A percentile compares a stretch with the other conserved stretches of the same genome.
phyloP scores from a whole-genome alignment of 2,113 vertebrate genomes.

The Theropithecus gelada region DNA sequence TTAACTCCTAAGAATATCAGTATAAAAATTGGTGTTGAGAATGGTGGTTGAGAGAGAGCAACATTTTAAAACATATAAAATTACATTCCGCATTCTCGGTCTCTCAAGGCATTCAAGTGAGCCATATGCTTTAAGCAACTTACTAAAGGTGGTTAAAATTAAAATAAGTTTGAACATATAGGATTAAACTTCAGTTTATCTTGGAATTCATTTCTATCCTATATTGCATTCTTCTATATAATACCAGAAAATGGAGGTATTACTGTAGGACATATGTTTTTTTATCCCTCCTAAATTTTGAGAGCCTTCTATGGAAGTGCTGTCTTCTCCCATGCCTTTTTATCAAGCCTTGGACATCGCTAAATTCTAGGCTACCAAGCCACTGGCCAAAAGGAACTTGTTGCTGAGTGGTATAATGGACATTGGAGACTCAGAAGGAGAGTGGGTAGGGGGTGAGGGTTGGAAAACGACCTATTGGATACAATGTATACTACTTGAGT shows the following conservation, averaged over 20 bases:
- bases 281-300: not conserved
- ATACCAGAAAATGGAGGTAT: not conserved
- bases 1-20: constrained; percentile 40
- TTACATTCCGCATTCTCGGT: not conserved
- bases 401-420: not conserved
- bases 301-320: not conserved
- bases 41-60: constrained; percentile 34
- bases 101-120: constrained; percentile 40
- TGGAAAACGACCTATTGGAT: too few relatives aligned
- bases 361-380: not conserved
- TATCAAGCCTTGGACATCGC: not conserved
- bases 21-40: constrained; percentile 49
- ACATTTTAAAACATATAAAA: constrained; percentile 65
- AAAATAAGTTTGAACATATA: constrained; percentile 54
- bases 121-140: constrained; percentile 60
- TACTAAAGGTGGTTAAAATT: constrained; percentile 70
- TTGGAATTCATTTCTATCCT: constrained; percentile 47
- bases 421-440: not conserved
- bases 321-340: not conserved
- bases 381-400: not conserved
- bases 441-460: too few relatives aligned
- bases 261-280: not conserved
- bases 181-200: constrained; percentile 56
- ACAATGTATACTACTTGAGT: too few relatives aligned
- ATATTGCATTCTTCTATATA: not conserved